These are phyloP conservation scores for Drosophila infuscata DNA, from an alignment of 2,888 invertebrate genomes.

Conservation along the genomic window DNA sequence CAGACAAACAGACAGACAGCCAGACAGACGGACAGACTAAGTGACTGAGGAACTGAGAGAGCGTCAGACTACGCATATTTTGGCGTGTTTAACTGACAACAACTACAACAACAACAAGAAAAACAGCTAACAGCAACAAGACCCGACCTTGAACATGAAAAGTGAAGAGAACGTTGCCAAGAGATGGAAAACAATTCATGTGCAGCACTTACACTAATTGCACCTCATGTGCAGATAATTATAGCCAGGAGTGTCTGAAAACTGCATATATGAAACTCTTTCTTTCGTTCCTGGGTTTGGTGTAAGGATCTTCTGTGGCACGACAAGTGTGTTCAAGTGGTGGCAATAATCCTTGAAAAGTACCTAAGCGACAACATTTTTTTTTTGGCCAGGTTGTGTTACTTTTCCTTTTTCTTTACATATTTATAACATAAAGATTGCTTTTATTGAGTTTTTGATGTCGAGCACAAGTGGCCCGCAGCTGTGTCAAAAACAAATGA, in stretches of 20 bases:
- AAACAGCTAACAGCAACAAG: constrained; percentile 8
- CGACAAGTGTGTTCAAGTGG: constrained; percentile 11
- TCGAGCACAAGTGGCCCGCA: not conserved
- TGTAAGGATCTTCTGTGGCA: not conserved
- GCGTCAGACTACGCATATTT: constrained; percentile 8
- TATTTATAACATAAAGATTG: constrained; percentile 2
- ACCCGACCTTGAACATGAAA: constrained; percentile 75
- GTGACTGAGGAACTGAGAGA: constrained; percentile 5
- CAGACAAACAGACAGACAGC: constrained; percentile 3
- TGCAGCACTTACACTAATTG: constrained; percentile 78
- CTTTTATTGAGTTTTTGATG: constrained; percentile 7
- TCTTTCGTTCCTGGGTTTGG: constrained; percentile 1
- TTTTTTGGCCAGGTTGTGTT: not conserved
- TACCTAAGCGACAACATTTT: constrained; percentile 2
- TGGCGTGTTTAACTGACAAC: constrained; percentile 33
- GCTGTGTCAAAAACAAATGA: constrained; percentile 8
- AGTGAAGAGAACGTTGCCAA: constrained; percentile 63
- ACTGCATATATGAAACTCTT: constrained; percentile 31
- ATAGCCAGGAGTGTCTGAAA: constrained; percentile 32
- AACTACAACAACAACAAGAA: constrained; percentile 20
- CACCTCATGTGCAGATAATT: constrained; percentile 60
- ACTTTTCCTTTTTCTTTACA: not conserved
- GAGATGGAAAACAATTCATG: constrained; percentile 66
- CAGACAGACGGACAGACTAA: constrained; percentile 18
- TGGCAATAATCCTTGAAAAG: constrained; percentile 7